Evolutionary conservation across 2,797 vertebrate species (phyloP).

Genomic region (Gymnothorax reevesii): DNA sequence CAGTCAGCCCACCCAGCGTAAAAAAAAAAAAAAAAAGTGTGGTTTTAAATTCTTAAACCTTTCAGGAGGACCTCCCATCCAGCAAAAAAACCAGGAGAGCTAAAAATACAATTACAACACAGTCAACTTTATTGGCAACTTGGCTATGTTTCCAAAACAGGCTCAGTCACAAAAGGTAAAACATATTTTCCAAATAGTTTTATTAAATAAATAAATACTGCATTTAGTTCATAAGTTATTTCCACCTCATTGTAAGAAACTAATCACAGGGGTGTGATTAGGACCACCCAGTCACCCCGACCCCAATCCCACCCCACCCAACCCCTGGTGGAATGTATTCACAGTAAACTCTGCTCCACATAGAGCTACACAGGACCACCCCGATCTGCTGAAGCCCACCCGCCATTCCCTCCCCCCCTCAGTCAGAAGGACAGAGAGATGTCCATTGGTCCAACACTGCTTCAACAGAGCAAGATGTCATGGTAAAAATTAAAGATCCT

Average conservation of each 20-base stretch:
- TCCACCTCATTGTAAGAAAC: slow-evolving; percentile 69
- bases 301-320: slow-evolving; percentile 16
- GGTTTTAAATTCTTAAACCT: no score
- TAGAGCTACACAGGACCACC: slow-evolving; percentile 48
- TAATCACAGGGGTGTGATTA: slow-evolving; percentile 52
- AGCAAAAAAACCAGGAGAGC: background rate
- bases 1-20: slow-evolving; percentile 14
- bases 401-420: background rate
- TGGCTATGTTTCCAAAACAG: slow-evolving; percentile 18
- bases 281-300: background rate
- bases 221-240: slow-evolving; percentile 92
- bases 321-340: slow-evolving; percentile 43
- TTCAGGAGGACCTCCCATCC: no score
- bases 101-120: slow-evolving; percentile 41
- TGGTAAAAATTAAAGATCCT: slow-evolving; percentile 1
- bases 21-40: no score
- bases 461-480: slow-evolving; percentile 53
- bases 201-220: slow-evolving; percentile 86
- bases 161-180: slow-evolving; percentile 34
- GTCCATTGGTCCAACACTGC: slow-evolving; percentile 62
- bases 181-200: slow-evolving; percentile 52
- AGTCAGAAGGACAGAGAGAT: slow-evolving; percentile 55
- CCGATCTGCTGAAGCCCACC: slow-evolving; percentile 39
- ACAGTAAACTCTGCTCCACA: slow-evolving; percentile 51
- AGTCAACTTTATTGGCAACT: slow-evolving; percentile 8